These are phyloP conservation scores for Bombus terrestris DNA, from an alignment of 1,140 invertebrate species.

Conservation along the genomic window DNA sequence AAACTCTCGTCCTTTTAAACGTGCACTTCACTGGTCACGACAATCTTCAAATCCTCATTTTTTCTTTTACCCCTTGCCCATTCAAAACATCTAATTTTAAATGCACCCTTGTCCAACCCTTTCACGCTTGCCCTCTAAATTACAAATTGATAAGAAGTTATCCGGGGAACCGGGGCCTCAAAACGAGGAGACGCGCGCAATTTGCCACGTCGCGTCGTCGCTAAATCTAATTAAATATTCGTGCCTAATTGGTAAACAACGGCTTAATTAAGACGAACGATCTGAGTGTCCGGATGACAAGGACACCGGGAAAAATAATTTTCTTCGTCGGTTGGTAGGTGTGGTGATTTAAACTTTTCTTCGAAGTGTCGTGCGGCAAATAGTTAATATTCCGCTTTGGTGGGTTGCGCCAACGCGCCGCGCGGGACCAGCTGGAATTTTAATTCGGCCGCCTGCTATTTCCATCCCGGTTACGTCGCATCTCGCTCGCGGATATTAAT, in stretches of 20 bases:
- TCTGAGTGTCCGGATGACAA: slow-evolving; percentile 1
- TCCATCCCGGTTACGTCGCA: slow-evolving; percentile 18
- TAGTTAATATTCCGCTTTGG: slow-evolving; percentile 55
- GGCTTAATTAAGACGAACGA: slow-evolving; percentile 75
- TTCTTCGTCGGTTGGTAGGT: slow-evolving; percentile 20
- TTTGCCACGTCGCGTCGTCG: slow-evolving; percentile 43
- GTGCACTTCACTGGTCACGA: no score
- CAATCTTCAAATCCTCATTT: background rate
- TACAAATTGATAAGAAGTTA: slow-evolving; percentile 20
- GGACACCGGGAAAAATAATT: slow-evolving; percentile 42
- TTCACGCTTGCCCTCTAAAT: background rate
- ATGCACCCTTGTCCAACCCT: background rate
- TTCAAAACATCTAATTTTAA: background rate
- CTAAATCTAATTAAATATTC: slow-evolving; percentile 75
- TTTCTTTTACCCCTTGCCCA: background rate
- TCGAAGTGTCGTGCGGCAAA: slow-evolving; percentile 46
- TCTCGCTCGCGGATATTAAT: slow-evolving; percentile 48
- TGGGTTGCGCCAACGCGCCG: background rate
- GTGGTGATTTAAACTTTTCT: slow-evolving; percentile 53
- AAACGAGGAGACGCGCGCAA: slow-evolving; percentile 14
- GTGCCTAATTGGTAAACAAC: slow-evolving; percentile 74
- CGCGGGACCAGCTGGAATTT: slow-evolving; percentile 40
- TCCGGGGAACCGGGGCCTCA: background rate
- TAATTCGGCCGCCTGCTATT: slow-evolving; percentile 40
- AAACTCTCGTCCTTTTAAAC: background rate